Conservation (phyloP, 2,113 vertebrate genomes). For the Megatriorchis doriae region DNA sequence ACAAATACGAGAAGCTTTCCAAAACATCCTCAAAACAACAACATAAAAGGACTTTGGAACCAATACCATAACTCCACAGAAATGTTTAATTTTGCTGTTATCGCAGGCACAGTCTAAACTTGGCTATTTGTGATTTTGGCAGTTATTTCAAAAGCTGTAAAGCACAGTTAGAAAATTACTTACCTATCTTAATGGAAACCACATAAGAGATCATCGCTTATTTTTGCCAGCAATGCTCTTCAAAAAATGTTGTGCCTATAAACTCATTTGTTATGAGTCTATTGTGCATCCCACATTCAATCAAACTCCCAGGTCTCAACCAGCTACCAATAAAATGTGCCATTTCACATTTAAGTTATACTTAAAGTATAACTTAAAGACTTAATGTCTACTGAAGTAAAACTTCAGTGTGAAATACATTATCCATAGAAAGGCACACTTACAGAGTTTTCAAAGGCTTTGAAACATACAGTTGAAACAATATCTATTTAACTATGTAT, state of each 20-base stretch:
- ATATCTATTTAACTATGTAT: neutral
- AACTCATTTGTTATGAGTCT: neutral
- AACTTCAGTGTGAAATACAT: neutral
- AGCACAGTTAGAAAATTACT: conserved; percentile 12
- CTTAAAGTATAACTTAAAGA: neutral
- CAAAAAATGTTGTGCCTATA: neutral
- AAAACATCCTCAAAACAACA: conserved; percentile 1
- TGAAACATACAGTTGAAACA: neutral
- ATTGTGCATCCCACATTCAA: neutral
- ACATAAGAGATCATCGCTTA: neutral
- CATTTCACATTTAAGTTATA: neutral
- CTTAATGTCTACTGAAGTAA: neutral
- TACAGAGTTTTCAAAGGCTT: neutral
- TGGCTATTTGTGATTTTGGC: conserved; percentile 24
- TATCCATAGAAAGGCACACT: neutral
- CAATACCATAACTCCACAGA: neutral
- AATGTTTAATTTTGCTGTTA: neutral
- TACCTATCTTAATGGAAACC: conserved; percentile 1
- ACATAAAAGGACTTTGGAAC: neutral
- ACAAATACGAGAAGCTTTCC: neutral
- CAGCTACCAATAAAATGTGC: neutral
- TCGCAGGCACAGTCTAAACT: neutral
- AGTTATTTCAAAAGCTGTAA: conserved; percentile 26
- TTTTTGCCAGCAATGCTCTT: neutral
- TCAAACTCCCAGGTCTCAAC: neutral